Evolutionary conservation across 2,113 vertebrate genomes (phyloP), one percentile per base, ranked within the genome.

Genomic region (Microtus montanus): DNA sequence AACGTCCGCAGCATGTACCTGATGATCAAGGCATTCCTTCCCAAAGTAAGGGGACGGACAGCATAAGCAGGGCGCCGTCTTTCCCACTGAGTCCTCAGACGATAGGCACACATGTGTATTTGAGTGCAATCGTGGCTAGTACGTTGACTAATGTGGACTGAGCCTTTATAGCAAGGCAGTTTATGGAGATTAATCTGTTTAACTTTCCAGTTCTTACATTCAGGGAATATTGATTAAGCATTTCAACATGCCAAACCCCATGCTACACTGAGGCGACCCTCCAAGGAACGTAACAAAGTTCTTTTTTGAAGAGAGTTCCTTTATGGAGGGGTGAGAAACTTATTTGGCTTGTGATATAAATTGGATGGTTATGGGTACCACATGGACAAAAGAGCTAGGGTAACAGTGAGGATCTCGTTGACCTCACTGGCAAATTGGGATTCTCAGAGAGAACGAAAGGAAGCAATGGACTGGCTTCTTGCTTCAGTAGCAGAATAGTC

Each of bases 1-100:
- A 99, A 99, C 2, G 97, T 99, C 88, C 98, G 98, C 85, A 99
- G 99, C 99, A 99, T 99, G 99, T 99, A 99, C 96, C 98, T 99
- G 75, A 99, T 99, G 99, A 99, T 98, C 97, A 99, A 98, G 96
- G 98, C 98, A 0, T 99, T 99, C 97, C 98, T 99, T 94, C 99
- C 99, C 17, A 99, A 99, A 98, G 99, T 99, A 97, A 98, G 96
- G 11, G 12, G 47, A 33, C 38, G 3, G 14, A 58, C 54, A 7
- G 7, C 0, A 0, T 14, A 19, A 68, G 26, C 7, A 41, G 79
- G 86, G 4, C 3, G 0, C 24, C 61, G 8, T 20, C 4, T 52
- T 89, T 87, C 0, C 41, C 2, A 5, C 10, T 24, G 17, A 54
- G 52, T 10, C 80, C 35, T 38, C 8, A 47, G 84, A 75, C 68